Base-by-base conservation (phyloP, 1,140 invertebrate genomes). In the Platorchestia sp. region DNA sequence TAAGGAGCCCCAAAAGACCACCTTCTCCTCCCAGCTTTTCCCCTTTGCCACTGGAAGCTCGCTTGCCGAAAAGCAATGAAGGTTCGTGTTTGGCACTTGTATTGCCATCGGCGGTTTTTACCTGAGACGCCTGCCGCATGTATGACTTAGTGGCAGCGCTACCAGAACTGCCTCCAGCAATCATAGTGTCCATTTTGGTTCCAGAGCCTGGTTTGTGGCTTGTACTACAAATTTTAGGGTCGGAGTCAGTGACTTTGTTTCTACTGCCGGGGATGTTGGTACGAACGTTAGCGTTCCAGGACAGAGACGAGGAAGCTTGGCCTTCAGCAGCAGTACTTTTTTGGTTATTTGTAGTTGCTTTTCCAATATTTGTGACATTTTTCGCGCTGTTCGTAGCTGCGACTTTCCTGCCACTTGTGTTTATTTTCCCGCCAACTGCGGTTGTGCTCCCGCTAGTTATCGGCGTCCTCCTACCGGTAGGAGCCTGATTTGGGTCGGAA, bases 1-100 rank as follows among this genome's bases (percentile, higher is more conserved):
- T 93, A n/a, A 93, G 44, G 43, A 93, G 91, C 45, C 91, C 91
- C 91, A 93, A 93, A 5, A 93, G 27, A 0, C 91, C 91, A 0
- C 91, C 91, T 44, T 93, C 91, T 44, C 91, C 91, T 7, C 43
- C 43, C 6, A 45, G 43, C 40, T n/a, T 93, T 40, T 93, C 91
- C 91, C 43, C 43, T 44, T 93, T 93, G 43, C 91, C 43, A 27
- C 87, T 89, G 87, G 87, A 89, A 3, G 41, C 87, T 45, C 91
- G 91, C 45, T 93, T 93, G 91, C 22, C 16, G 45, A 93, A 93
- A 40, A 6, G 45, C 0, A 10, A 0, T 44, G 16, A 42, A 0
- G 91, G 6, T 14, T 93, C 91, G 7, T 90, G 41, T 41, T 45
- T 45, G 10, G 40, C 19, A 51, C 47, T 10, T 75, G 59, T 3